A percentile compares a stretch with the other conserved stretches of the same genome.
These are phyloP conservation scores for Ptychochromis oligacanthus DNA, from an alignment of 2,113 vertebrate genomes.

Conservation along the genomic window DNA sequence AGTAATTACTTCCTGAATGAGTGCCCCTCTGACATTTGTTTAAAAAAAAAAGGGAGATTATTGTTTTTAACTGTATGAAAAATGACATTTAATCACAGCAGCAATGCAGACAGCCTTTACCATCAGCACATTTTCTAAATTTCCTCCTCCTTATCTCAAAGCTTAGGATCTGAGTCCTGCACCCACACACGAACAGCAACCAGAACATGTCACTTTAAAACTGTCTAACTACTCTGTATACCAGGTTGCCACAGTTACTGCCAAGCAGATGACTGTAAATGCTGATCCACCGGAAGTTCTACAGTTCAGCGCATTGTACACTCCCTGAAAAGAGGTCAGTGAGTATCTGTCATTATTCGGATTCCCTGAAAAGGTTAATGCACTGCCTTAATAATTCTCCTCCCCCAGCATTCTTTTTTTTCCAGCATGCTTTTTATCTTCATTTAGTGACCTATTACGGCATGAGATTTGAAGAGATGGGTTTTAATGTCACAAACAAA, in stretches of 20 bases:
- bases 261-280: conserved; percentile 29
- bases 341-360: conserved; percentile 42
- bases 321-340: conserved; percentile 53
- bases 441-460: conserved; percentile 35
- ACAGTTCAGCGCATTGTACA: conserved; percentile 18
- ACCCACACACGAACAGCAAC: background rate
- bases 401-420: conserved; percentile 27
- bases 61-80: conserved; percentile 25
- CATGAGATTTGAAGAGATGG: conserved; percentile 10
- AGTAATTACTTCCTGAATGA: background rate
- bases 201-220: conserved; percentile 25
- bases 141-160: background rate
- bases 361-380: conserved; percentile 67
- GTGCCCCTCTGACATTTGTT: background rate
- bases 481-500: conserved; percentile 38
- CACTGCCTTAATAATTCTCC: conserved; percentile 44
- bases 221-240: conserved; percentile 12
- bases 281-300: conserved; percentile 22
- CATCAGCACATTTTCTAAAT: background rate
- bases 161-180: background rate
- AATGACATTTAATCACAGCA: conserved; percentile 15
- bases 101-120: background rate
- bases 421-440: conserved; percentile 28
- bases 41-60: background rate
- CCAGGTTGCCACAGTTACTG: conserved; percentile 61